phyloP scores from a whole-genome alignment of 2,888 invertebrate genomes.

The Cosmia trapezina region DNA sequence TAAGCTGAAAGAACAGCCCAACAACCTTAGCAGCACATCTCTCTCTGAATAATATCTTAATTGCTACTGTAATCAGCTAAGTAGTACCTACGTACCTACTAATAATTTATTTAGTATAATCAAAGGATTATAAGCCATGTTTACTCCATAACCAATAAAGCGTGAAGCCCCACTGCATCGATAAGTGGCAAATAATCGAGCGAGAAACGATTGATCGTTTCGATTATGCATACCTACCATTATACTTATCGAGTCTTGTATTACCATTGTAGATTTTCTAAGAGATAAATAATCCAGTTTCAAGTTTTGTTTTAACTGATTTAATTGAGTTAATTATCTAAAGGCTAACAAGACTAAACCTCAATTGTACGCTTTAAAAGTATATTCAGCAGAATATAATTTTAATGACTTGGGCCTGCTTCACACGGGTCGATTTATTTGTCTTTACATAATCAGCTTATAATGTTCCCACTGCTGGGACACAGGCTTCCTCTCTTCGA shows the following conservation, averaged over 20 bases:
- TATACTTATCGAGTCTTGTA: background rate
- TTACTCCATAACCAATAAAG: conserved; percentile 16
- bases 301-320: too few relatives aligned
- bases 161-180: conserved; percentile 36
- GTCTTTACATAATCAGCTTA: background rate
- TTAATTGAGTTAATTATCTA: too few relatives aligned
- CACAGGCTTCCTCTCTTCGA: too few relatives aligned
- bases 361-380: background rate
- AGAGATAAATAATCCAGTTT: conserved; percentile 18
- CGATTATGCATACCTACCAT: conserved; percentile 39
- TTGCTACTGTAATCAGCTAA: background rate
- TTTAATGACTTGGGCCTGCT: background rate
- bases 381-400: background rate
- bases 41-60: background rate
- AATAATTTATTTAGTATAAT: background rate
- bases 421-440: background rate
- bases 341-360: too few relatives aligned
- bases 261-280: conserved; percentile 7
- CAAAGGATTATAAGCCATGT: background rate
- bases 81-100: background rate
- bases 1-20: background rate
- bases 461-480: too few relatives aligned
- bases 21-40: background rate
- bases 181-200: conserved; percentile 48
- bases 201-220: conserved; percentile 32